Conservation (phyloP, 2,888 invertebrate genomes). For the Dicyrtomina minuta region DNA sequence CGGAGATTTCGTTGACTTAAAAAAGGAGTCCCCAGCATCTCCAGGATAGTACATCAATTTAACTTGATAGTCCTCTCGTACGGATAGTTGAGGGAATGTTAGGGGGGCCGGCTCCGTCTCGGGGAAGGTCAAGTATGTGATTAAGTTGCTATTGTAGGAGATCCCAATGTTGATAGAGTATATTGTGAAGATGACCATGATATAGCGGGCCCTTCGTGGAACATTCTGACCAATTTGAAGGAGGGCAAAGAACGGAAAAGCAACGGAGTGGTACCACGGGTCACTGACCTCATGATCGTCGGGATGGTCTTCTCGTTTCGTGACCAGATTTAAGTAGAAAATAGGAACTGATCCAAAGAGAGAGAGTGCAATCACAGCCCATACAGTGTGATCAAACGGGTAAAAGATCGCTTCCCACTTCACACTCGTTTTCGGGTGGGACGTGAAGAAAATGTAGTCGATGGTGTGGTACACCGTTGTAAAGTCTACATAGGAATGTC, state of each 20-base stretch:
- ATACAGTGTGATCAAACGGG: slow-evolving; percentile 20
- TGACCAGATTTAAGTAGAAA: not conserved
- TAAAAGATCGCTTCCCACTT: slow-evolving; percentile 25
- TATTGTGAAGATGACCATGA: slow-evolving; percentile 10
- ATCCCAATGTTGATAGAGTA: slow-evolving; percentile 11
- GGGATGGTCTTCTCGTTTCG: not conserved
- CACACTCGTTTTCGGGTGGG: slow-evolving; percentile 6
- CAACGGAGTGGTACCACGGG: not conserved
- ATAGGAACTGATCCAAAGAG: not conserved
- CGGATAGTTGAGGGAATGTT: not conserved
- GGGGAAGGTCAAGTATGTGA: slow-evolving; percentile 25
- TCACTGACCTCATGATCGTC: not conserved
- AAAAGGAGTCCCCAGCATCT: not conserved
- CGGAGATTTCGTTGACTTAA: not conserved
- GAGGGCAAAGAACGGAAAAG: not conserved
- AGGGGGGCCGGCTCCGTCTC: not conserved
- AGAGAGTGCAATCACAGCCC: not conserved
- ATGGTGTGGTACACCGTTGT: not conserved
- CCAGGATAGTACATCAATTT: not conserved
- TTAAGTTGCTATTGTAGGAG: slow-evolving; percentile 22
- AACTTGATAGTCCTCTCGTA: not conserved
- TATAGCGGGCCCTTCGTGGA: not conserved
- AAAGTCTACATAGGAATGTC: not conserved
- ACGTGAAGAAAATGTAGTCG: not conserved
- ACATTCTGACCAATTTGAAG: not conserved